Evolutionary conservation across 2,113 vertebrate genomes (phyloP), one percentile per base, ranked within the genome.

Genomic region (Raja brachyura): DNA sequence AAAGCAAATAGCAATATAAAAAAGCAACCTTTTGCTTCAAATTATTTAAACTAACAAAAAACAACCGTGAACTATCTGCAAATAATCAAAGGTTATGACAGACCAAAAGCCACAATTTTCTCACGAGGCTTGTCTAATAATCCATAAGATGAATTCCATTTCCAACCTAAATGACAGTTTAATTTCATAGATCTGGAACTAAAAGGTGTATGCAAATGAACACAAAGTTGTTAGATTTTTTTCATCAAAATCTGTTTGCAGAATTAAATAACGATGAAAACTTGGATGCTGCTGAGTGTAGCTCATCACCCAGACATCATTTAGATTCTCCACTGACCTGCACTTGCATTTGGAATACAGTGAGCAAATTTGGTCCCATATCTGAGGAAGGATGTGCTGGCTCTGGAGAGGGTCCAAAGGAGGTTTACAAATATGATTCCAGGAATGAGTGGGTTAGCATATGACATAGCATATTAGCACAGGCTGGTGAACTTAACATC

Each of bases 1-100:
- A 86, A 86, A 86, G 54, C 83, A 86, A 56, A 61, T 86, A 56
- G 56, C 54, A 61, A 86, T 56, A 86, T 86, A 14, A 61, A 86
- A 61, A 86, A 48, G 39, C 56, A 61, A 59, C 81, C 3, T 7
- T 48, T 11, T 59, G 54, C 28, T 86, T 86, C 54, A 86, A 61
- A 61, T 86, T n/a, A 8, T 86, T 61, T 86, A 61, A 86, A 86
- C 54, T 61, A 56, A 61, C 11, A 61, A 56, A 86, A 86, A 86
- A 54, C 56, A 86, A 61, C 22, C 11, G 28, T 61, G 25, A 56
- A 86, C 11, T n/a, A 56, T 59, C 81, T 86, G 54, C 54, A 59
- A 25, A 61, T 86, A 0, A 86, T 61, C 81, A 86, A 56, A 28
- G 20, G 33, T 56, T 28, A 86, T n/a, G 25, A 2, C 20, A 59